phyloP scores from a whole-genome alignment of 2,113 vertebrate genomes.

The Leuciscus idus region DNA sequence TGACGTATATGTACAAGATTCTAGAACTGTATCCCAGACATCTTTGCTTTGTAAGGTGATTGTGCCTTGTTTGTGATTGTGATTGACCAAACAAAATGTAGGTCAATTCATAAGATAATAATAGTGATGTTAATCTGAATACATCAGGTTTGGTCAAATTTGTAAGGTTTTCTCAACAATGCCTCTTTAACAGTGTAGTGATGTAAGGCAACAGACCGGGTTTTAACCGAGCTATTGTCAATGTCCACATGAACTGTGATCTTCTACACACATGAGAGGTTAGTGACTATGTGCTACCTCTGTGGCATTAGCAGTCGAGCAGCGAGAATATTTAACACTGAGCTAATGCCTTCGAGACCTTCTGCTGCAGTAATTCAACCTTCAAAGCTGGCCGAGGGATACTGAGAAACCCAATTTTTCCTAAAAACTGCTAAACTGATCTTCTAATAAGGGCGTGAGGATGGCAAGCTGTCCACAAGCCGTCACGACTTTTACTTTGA shows the following conservation, averaged over 20 bases:
- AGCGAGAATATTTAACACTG: constrained; percentile 4
- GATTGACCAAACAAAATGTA: not conserved
- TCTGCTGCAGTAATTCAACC: not conserved
- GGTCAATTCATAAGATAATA: not conserved
- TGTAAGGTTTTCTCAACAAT: not conserved
- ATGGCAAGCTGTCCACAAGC: constrained; percentile 59
- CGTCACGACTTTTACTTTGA: constrained; percentile 65
- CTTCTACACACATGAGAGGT: not conserved
- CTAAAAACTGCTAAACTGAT: not conserved
- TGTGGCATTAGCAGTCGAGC: not conserved
- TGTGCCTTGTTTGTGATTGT: too few species aligned
- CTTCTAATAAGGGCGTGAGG: not conserved
- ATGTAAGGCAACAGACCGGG: not conserved
- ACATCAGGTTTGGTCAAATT: not conserved
- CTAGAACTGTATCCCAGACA: not conserved
- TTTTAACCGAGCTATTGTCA: not conserved
- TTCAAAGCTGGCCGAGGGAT: not conserved
- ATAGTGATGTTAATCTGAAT: not conserved
- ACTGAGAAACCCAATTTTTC: not conserved
- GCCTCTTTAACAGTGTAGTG: not conserved
- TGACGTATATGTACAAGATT: not conserved
- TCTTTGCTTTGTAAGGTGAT: not conserved
- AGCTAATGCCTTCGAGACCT: constrained; percentile 23
- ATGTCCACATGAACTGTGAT: not conserved
- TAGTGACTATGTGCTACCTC: constrained; percentile 9